Evolutionary conservation across 2,888 invertebrate species (phyloP).

Genomic region (Cryptocephalus moraei): DNA sequence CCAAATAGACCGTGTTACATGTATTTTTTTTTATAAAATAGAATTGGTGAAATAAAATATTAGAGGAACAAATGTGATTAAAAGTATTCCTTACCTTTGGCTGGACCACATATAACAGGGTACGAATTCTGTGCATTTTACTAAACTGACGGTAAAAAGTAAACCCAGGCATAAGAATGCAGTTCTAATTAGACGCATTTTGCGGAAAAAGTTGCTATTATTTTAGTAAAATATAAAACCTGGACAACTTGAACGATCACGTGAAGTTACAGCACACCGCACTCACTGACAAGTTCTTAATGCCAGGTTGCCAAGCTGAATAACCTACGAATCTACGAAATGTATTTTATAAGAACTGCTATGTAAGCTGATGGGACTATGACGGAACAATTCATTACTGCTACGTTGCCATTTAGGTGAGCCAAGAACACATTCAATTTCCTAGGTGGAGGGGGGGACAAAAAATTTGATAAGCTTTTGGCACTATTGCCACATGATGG

Average conservation of each 20-base stretch:
- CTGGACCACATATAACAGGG: constrained; percentile 36
- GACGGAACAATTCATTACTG: no score
- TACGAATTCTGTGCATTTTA: constrained; percentile 28
- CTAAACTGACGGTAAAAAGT: constrained; percentile 13
- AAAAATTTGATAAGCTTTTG: no score
- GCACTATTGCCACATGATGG: no score
- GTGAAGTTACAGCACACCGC: neutral
- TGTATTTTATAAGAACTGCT: no score
- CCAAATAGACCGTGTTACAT: neutral
- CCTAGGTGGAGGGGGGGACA: no score
- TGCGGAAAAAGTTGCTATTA: neutral
- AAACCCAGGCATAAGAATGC: constrained; percentile 6
- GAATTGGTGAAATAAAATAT: neutral
- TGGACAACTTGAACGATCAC: neutral
- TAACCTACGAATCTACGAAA: no score
- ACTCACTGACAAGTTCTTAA: no score
- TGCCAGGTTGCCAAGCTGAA: no score
- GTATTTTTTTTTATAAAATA: neutral
- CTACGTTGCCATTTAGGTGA: no score
- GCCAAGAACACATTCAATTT: no score
- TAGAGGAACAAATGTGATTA: neutral
- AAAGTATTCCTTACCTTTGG: constrained; percentile 23
- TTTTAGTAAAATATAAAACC: neutral
- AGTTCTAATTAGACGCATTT: constrained; percentile 10
- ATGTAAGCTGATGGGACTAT: no score